Evolutionary conservation across 2,888 invertebrate species (phyloP), one percentile per base, ranked within the genome.

Genomic region (Ormyrus thymus): DNA sequence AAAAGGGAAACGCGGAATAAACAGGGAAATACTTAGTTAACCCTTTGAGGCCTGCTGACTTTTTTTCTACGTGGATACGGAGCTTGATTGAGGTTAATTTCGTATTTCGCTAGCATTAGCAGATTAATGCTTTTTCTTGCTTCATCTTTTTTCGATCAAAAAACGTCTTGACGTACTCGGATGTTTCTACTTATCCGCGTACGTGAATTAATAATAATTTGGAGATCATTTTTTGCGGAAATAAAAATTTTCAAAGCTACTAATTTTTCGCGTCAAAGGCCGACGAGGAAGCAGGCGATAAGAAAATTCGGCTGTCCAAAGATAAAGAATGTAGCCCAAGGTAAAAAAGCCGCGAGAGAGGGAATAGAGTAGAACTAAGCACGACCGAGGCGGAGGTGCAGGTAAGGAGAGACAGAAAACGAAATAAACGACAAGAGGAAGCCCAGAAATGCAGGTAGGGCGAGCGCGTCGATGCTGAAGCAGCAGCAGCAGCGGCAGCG

Each of bases 351-450:
- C 15, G 56, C 0, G n/a, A 10, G 1, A 53, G 13, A 45, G 61
- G 56, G n/a, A 15, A 61, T 55, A 56, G 61, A 55, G 29, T 29
- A 29, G 29, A 29, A 29, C 29, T 29, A 53, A 45, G 45, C 29
- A 29, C 8, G 10, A 50, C 11, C 7, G 46, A 66, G 13, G 58
- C 53, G 58, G 56, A 70, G 53, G 56, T 43, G 51, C 56, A 70
- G 66, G 56, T 62, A 69, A 72, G 64, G 53, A 64, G 50, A 71
- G 59, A 66, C n/a, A 45, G 45, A 58, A 50, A 64, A 51, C 48
- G 15, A 70, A 70, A 68, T 29, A 48, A 55, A 66, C n/a, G 50
- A 43, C 50, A 71, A 73, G 58, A 65, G 64, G 73, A 66, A 74
- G 29, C 56, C 50, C 29, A 29, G 29, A 29, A 29, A 29, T 29